A percentile compares a stretch with the other conserved stretches of the same genome.
phyloP scores from a whole-genome alignment of 2,797 vertebrate species.

The Pseudochromis fuscus region DNA sequence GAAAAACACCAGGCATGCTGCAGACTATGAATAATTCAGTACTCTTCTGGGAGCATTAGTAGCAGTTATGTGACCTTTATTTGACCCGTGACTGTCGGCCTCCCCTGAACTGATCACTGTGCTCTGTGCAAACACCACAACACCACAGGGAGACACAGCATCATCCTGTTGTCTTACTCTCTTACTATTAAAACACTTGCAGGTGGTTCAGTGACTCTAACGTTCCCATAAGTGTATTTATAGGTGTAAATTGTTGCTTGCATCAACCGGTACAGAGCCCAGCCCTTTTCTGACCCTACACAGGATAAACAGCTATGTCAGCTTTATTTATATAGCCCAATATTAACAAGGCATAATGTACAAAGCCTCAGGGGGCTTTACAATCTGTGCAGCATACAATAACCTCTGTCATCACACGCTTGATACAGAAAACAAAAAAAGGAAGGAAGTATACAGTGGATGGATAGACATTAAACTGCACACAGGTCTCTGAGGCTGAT shows the following conservation, averaged over 20 bases:
- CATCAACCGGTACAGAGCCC: background rate
- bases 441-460: background rate
- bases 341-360: constrained; percentile 5
- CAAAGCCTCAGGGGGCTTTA: constrained; percentile 10
- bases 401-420: constrained; percentile 2
- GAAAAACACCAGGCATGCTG: constrained; percentile 7
- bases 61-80: constrained; percentile 11
- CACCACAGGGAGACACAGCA: constrained; percentile 5
- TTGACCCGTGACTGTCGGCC: constrained; percentile 8
- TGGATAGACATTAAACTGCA: background rate
- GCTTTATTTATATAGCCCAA: constrained; percentile 8
- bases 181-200: too few relatives aligned
- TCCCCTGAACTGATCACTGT: background rate
- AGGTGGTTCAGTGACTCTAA: too few relatives aligned
- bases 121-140: background rate
- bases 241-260: constrained; percentile 1
- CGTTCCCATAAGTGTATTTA: too few relatives aligned
- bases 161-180: background rate
- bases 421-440: background rate
- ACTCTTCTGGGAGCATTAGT: constrained; percentile 1
- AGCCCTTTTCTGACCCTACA: background rate
- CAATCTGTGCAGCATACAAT: constrained; percentile 10
- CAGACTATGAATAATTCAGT: constrained; percentile 10
- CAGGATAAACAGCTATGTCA: background rate
- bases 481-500: background rate